A percentile compares a stretch with the other conserved stretches of the same genome.
Conservation (phyloP, 2,113 vertebrate species). For the Neotoma lepida region DNA sequence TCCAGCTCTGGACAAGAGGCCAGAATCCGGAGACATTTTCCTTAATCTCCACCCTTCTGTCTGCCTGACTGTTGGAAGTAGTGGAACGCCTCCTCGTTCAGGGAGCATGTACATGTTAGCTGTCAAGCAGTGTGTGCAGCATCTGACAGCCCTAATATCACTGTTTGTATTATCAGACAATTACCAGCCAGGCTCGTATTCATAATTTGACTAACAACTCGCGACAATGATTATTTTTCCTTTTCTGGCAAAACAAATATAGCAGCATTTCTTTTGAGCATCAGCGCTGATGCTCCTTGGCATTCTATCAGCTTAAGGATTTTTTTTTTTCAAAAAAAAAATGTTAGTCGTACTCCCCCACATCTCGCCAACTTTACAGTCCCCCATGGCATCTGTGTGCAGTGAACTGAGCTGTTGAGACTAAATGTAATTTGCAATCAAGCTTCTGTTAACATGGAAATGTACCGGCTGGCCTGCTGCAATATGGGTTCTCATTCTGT, state of each 20-base stretch:
- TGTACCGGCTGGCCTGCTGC: conserved; percentile 86
- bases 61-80: conserved; percentile 54
- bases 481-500: conserved; percentile 88
- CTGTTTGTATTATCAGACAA: conserved; percentile 81
- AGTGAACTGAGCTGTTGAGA: conserved; percentile 88
- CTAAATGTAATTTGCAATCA: conserved; percentile 87
- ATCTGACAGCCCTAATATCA: conserved; percentile 76
- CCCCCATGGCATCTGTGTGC: conserved; percentile 86
- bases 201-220: conserved; percentile 84
- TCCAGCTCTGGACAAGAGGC: neutral
- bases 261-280: conserved; percentile 81
- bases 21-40: conserved; percentile 5
- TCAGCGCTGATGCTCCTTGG: conserved; percentile 83
- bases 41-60: conserved; percentile 11
- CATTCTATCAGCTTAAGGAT: conserved; percentile 80
- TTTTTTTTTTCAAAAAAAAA: conserved; percentile 75
- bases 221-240: conserved; percentile 83
- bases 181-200: conserved; percentile 81
- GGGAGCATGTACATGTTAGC: conserved; percentile 65
- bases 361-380: conserved; percentile 87
- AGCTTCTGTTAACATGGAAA: conserved; percentile 87
- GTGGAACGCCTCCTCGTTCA: conserved; percentile 49
- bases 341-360: conserved; percentile 83
- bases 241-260: conserved; percentile 85
- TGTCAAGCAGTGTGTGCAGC: conserved; percentile 68